Evolutionary conservation across 1,140 invertebrate species (phyloP).

Genomic region (Meloidogyne chitwoodi): DNA sequence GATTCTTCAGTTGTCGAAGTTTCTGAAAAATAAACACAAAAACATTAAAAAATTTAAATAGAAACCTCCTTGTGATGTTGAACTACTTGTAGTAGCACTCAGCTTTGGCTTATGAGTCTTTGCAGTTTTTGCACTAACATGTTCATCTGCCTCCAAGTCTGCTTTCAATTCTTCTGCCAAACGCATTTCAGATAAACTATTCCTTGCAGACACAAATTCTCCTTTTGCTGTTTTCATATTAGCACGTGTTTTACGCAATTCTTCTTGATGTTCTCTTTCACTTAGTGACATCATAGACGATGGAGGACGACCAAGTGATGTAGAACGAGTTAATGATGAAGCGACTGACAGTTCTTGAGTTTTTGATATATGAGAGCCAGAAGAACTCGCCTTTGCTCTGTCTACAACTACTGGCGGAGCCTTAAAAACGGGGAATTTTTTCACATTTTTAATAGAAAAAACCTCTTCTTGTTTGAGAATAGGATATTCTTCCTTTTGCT

Average conservation of each 20-base stretch:
- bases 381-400: not conserved
- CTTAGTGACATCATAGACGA: not conserved
- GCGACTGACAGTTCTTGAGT: not conserved
- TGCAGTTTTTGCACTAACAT: not conserved
- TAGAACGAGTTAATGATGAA: not conserved
- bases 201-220: not conserved
- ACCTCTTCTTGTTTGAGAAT: not conserved
- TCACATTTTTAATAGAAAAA: no score
- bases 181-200: not conserved
- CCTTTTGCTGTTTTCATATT: not conserved
- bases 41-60: not conserved
- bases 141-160: not conserved
- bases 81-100: not conserved
- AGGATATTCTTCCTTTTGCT: not conserved
- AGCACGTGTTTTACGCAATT: not conserved
- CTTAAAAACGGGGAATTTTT: not conserved
- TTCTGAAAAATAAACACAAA: not conserved
- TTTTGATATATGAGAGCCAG: not conserved
- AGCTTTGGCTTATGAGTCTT: not conserved
- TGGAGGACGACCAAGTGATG: not conserved
- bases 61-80: not conserved
- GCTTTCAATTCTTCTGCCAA: not conserved
- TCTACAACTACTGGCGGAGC: not conserved
- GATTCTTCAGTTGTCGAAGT: not conserved
- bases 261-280: not conserved